These are phyloP conservation scores for Muschampia plurimacula DNA, from an alignment of 2,888 invertebrate genomes.

Conservation along the genomic window DNA sequence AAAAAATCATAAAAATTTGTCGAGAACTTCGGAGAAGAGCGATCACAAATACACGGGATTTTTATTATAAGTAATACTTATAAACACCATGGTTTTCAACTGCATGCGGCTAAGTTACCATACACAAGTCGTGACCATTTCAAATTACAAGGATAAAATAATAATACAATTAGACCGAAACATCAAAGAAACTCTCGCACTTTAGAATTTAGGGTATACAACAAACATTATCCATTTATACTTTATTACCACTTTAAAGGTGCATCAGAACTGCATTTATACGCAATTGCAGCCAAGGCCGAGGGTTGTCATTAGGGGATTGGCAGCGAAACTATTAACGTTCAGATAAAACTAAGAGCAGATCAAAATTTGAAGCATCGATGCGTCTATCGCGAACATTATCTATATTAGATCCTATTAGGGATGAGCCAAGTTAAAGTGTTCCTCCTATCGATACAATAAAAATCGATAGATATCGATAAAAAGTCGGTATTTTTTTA, in stretches of 20 bases:
- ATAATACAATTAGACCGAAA: neutral
- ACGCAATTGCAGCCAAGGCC: constrained; percentile 32
- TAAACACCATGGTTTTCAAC: no score
- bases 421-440: neutral
- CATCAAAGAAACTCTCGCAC: constrained; percentile 1
- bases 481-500: no score
- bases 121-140: neutral
- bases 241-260: constrained; percentile 19
- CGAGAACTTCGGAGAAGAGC: no score
- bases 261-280: constrained; percentile 32
- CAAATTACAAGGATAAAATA: neutral
- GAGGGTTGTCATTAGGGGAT: constrained; percentile 30
- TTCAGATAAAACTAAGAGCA: constrained; percentile 28
- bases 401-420: constrained; percentile 11
- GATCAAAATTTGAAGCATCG: constrained; percentile 28
- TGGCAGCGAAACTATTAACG: constrained; percentile 34
- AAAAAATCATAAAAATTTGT: no score
- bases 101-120: no score
- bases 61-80: no score
- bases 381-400: constrained; percentile 1
- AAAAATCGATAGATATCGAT: no score
- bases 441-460: neutral
- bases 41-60: no score
- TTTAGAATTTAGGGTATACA: neutral
- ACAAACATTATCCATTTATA: neutral